Evolutionary conservation across 2,888 invertebrate species (phyloP).

Genomic region (Agonopterix subpropinquella): DNA sequence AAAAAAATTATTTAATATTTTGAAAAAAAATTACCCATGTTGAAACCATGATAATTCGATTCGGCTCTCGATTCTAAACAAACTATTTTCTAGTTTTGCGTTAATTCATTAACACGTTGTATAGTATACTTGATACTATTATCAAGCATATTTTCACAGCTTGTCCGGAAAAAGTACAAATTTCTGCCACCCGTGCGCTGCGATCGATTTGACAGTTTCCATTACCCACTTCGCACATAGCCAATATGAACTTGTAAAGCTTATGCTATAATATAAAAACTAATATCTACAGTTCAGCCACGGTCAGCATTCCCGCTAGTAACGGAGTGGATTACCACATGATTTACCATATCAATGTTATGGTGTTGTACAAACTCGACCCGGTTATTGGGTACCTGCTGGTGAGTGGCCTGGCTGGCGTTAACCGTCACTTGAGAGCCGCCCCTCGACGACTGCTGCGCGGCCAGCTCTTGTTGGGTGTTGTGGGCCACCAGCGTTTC

Average conservation of each 20-base stretch:
- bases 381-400: constrained; percentile 74
- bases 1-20: too few relatives aligned
- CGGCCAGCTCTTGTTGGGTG: constrained; percentile 62
- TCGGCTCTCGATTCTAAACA: too few relatives aligned
- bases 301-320: constrained; percentile 57
- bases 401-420: constrained; percentile 51
- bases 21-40: too few relatives aligned
- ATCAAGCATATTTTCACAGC: too few relatives aligned
- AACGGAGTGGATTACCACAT: constrained; percentile 55
- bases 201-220: too few relatives aligned
- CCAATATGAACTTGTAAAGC: neutral
- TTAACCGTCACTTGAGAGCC: constrained; percentile 53
- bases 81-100: too few relatives aligned
- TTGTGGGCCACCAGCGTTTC: constrained; percentile 66
- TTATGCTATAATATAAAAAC: constrained; percentile 1
- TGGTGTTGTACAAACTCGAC: constrained; percentile 74
- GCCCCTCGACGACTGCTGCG: constrained; percentile 36
- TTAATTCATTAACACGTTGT: too few relatives aligned
- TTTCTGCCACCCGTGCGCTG: too few relatives aligned
- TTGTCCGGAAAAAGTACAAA: too few relatives aligned
- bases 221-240: too few relatives aligned
- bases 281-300: constrained; percentile 42
- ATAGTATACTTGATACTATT: too few relatives aligned
- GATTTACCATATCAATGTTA: constrained; percentile 75
- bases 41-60: too few relatives aligned